Percentiles rank a stretch among this genome's conserved stretches.
These are phyloP conservation scores for Synanthedon formicaeformis DNA, from an alignment of 2,888 invertebrate species.

Conservation along the genomic window DNA sequence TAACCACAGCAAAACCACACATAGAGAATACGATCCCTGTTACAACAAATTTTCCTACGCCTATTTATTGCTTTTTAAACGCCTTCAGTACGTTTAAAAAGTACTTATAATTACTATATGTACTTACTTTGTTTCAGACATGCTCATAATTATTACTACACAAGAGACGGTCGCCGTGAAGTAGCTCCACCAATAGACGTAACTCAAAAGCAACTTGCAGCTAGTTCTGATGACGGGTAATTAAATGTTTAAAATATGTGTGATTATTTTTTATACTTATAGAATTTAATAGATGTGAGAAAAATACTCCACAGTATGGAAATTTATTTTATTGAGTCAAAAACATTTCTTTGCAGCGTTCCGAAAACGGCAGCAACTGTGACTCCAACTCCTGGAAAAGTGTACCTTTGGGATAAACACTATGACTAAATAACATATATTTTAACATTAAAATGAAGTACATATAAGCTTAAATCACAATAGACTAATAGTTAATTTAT, in stretches of 20 bases:
- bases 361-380: constrained; percentile 36
- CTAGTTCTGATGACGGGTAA: constrained; percentile 56
- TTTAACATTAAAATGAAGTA: not conserved
- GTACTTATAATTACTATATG: not conserved
- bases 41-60: too few relatives aligned
- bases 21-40: too few relatives aligned
- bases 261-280: too few relatives aligned
- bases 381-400: constrained; percentile 69
- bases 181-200: constrained; percentile 76
- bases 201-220: constrained; percentile 40
- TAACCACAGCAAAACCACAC: too few relatives aligned
- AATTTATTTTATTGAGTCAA: too few relatives aligned
- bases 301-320: too few relatives aligned
- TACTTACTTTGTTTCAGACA: constrained; percentile 47
- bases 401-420: constrained; percentile 71
- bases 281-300: too few relatives aligned
- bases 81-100: too few relatives aligned
- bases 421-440: constrained; percentile 19
- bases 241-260: not conserved
- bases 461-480: too few relatives aligned
- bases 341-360: constrained; percentile 24
- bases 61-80: too few relatives aligned
- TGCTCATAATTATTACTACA: constrained; percentile 85
- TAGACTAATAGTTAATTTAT: too few relatives aligned
- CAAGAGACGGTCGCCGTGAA: constrained; percentile 85